Percentiles rank a stretch among this genome's conserved stretches.
These are phyloP conservation scores for Labroides dimidiatus DNA, from an alignment of 2,797 vertebrate species.

Conservation along the genomic window DNA sequence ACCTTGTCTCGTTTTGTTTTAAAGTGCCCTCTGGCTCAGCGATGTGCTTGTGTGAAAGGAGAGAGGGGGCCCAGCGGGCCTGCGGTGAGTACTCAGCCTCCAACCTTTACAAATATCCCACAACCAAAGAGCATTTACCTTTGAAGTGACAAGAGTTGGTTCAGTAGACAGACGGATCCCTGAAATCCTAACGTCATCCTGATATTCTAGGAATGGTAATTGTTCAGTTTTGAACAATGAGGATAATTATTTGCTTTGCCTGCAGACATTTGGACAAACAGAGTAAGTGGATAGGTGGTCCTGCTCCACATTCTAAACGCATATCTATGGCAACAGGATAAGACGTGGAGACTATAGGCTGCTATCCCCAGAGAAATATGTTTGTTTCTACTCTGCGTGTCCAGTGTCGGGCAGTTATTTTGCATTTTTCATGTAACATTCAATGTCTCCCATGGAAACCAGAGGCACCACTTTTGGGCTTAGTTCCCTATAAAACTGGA, in stretches of 20 bases:
- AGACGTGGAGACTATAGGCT: conserved; percentile 8
- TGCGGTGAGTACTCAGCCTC: conserved; percentile 84
- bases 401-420: conserved; percentile 36
- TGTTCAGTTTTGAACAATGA: conserved; percentile 47
- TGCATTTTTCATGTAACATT: conserved; percentile 52
- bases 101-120: conserved; percentile 31
- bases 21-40: conserved; percentile 88
- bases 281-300: conserved; percentile 37
- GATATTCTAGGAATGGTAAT: conserved; percentile 56
- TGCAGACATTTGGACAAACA: conserved; percentile 42
- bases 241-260: conserved; percentile 59
- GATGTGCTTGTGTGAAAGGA: conserved; percentile 91
- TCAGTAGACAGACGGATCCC: conserved; percentile 25
- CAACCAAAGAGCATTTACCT: conserved; percentile 30
- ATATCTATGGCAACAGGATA: conserved; percentile 54
- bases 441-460: conserved; percentile 61
- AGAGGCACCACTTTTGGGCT: conserved; percentile 39
- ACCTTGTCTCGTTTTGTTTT: conserved; percentile 53
- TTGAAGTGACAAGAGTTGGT: conserved; percentile 35
- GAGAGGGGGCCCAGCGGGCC: conserved; percentile 88
- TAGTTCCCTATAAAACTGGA: conserved; percentile 55
- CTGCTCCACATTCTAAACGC: conserved; percentile 41
- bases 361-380: conserved; percentile 43
- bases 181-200: conserved; percentile 37
- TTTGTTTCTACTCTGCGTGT: conserved; percentile 33